A percentile compares a stretch with the other conserved stretches of the same genome.
Evolutionary conservation across 1,140 invertebrate species (phyloP).

Genomic region (Venturia canescens): DNA sequence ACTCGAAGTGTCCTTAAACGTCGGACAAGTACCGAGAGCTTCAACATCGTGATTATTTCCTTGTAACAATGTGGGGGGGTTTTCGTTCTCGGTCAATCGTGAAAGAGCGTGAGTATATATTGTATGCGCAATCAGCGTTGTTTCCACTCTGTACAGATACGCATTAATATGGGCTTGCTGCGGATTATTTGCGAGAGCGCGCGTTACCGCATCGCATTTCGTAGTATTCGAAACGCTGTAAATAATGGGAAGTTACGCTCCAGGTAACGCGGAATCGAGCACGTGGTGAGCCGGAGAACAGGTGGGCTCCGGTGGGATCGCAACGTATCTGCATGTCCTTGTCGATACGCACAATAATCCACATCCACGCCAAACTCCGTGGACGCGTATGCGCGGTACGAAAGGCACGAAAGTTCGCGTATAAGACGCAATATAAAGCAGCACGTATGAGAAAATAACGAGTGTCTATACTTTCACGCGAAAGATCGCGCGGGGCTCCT

Average conservation of each 20-base stretch:
- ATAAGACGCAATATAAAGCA: neutral
- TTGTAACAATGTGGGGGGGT: conserved; percentile 29
- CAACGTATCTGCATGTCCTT: neutral
- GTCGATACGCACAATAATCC: conserved; percentile 40
- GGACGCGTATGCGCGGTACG: too few relatives aligned
- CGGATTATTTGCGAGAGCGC: neutral
- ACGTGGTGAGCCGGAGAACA: conserved; percentile 34
- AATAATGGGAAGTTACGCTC: conserved; percentile 45
- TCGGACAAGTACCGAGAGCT: conserved; percentile 16
- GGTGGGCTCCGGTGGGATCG: conserved; percentile 20
- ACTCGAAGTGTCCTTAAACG: neutral
- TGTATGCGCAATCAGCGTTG: neutral
- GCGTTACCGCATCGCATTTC: conserved; percentile 42
- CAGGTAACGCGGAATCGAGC: conserved; percentile 30
- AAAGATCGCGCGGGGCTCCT: conserved; percentile 5
- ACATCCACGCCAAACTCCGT: neutral
- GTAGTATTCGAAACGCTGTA: neutral
- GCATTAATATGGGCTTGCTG: neutral
- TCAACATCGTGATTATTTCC: neutral
- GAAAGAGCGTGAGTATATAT: neutral
- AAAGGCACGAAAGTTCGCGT: too few relatives aligned
- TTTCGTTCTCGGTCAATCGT: conserved; percentile 32
- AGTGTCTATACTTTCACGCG: conserved; percentile 21
- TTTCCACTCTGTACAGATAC: neutral
- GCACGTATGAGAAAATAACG: conserved; percentile 3